Evolutionary conservation across 2,888 invertebrate species (phyloP), one percentile per base, ranked within the genome.

Genomic region (Aproaerema taeniolella): DNA sequence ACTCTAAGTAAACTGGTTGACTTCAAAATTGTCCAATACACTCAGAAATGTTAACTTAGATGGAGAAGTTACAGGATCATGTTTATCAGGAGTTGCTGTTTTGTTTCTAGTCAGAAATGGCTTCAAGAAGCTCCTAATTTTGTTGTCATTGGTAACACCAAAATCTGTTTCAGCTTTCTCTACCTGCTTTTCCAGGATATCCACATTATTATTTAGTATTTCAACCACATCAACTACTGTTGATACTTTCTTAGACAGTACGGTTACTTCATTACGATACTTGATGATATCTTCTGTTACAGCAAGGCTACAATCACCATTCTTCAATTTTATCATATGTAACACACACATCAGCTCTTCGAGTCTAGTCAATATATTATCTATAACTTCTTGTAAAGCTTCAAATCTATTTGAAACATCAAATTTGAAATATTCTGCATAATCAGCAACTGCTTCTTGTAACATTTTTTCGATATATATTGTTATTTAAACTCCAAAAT

Each of bases 341-440:
- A 91, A 61, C 31, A 91, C 85, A 49, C 89, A 90, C 47, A 90
- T 88, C 46, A 91, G 82, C 62, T 91, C 91, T 66, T 91, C 91
- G 14, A 91, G 72, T 43, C 91, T 79, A 1, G 90, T 90, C 35
- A 91, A 62, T 90, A 91, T 91, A 56, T 91, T 91, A 50, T 91
- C 91, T 30, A 91, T 88, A 41, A 88, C 89, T 58, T 88, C 88
- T 66, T 90, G 89, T 13, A 91, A 85, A 2, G 88, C 89, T 65
- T 86, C 82, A 53, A 89, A 88, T 57, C 88, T 89, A 58, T 76
- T 85, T 7, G 79, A 62, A 30, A 89, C 66, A 62, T 89, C 88
- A 31, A 87, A 62, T 52, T 88, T 88, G 41, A 90, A 67, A 51
- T 89, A 88, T 43, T 81, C 79, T 15, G 89, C 71, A 62, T 90